Percentiles rank a stretch among this genome's conserved stretches.
phyloP scores from a whole-genome alignment of 2,113 vertebrate species.

The Zosterops pallidus region DNA sequence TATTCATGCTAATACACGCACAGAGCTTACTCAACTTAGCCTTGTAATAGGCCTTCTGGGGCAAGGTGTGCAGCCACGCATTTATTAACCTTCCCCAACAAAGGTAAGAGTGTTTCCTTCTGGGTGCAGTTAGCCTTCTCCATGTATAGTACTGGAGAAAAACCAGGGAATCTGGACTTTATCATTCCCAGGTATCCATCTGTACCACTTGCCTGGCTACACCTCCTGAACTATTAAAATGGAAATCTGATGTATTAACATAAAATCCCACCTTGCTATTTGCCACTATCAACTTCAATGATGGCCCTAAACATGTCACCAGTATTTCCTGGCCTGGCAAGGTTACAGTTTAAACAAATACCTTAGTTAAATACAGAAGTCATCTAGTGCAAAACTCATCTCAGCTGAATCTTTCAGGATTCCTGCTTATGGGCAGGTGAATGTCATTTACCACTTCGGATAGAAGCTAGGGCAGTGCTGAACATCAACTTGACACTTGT shows the following conservation, averaged over 20 bases:
- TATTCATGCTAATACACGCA: slow-evolving; percentile 20
- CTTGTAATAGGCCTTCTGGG: slow-evolving; percentile 41
- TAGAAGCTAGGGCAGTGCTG: not conserved
- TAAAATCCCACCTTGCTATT: not conserved
- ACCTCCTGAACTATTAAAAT: not conserved
- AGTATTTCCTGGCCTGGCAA: not conserved
- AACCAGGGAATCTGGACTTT: not conserved
- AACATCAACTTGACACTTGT: not conserved
- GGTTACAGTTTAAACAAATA: not conserved
- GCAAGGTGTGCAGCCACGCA: slow-evolving; percentile 19
- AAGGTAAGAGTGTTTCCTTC: not conserved
- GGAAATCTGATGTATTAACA: not conserved
- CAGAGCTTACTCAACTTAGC: not conserved
- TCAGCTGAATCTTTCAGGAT: not conserved
- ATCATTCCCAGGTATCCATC: not conserved
- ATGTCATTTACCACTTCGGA: not conserved
- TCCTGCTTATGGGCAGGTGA: not conserved
- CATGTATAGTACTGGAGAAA: not conserved
- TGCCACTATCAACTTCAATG: not conserved
- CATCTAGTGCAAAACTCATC: not conserved
- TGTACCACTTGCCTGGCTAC: not conserved
- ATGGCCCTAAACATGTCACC: not conserved
- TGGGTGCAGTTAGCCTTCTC: not conserved
- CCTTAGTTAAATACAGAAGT: not conserved
- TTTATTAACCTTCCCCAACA: slow-evolving; percentile 24